Conservation (phyloP, 2,113 vertebrate genomes). For the Aptenodytes patagonicus region DNA sequence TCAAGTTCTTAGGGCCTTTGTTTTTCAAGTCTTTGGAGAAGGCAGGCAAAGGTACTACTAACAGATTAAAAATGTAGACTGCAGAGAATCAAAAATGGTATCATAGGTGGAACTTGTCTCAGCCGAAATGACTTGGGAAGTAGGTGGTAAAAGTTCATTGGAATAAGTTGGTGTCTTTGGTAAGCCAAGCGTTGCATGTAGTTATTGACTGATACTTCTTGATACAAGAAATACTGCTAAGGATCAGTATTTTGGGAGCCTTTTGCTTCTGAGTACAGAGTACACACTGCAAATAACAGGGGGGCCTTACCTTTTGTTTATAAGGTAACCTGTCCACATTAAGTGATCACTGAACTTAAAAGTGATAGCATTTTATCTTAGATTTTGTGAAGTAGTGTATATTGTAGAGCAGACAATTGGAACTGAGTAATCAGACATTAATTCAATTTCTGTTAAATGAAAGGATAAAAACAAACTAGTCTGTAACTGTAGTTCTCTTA, state of each 20-base stretch:
- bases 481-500: neutral
- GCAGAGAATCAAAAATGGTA: neutral
- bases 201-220: neutral
- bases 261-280: neutral
- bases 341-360: neutral
- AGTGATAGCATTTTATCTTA: neutral
- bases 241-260: neutral
- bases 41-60: neutral
- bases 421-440: neutral
- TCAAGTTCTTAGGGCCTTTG: neutral
- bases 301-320: neutral
- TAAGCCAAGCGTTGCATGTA: neutral
- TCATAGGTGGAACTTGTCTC: neutral
- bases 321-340: neutral
- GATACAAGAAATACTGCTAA: neutral
- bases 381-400: neutral
- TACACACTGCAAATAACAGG: neutral
- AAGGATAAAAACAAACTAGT: neutral
- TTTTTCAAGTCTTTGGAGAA: neutral
- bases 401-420: neutral
- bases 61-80: neutral
- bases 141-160: neutral
- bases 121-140: neutral
- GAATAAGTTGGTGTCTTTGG: neutral
- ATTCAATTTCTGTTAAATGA: neutral